A percentile compares a stretch with the other conserved stretches of the same genome.
phyloP scores from a whole-genome alignment of 53 echinoderm and acorn worm genomes.

The Holothuria scabra region DNA sequence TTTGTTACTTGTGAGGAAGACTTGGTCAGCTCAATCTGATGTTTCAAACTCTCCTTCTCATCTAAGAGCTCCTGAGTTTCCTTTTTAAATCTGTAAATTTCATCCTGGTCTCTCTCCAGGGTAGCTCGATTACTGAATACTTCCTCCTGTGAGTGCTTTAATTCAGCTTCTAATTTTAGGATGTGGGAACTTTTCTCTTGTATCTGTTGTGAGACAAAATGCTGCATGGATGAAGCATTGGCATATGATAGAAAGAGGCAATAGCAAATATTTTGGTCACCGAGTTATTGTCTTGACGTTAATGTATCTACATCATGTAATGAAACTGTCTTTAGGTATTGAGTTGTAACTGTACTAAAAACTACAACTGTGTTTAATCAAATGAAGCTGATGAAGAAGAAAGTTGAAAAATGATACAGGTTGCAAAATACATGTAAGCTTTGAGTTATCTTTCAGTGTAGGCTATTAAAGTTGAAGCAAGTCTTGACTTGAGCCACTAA shows the following conservation, averaged over 20 bases:
- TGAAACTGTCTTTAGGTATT: too few species aligned
- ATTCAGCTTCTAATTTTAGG: constrained; percentile 67
- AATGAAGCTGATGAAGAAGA: too few species aligned
- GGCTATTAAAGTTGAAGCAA: too few species aligned
- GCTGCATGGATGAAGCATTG: not conserved
- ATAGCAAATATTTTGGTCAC: too few species aligned
- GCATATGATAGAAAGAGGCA: not conserved
- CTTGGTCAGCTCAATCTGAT: constrained; percentile 1
- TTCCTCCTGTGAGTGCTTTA: constrained; percentile 64
- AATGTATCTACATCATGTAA: too few species aligned
- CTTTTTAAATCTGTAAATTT: constrained; percentile 10
- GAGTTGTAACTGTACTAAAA: too few species aligned
- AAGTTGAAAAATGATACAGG: too few species aligned
- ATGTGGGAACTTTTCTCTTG: constrained; percentile 60
- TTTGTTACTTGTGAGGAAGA: constrained; percentile 1
- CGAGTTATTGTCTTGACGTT: too few species aligned
- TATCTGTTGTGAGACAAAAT: constrained; percentile 49
- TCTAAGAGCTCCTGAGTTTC: not conserved
- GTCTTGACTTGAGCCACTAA: too few species aligned
- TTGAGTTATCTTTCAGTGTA: too few species aligned
- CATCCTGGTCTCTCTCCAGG: constrained; percentile 46
- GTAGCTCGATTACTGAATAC: constrained; percentile 7
- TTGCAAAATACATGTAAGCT: too few species aligned
- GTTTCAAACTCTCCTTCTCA: constrained; percentile 1
- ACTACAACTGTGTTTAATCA: too few species aligned